Base-by-base conservation (phyloP, 2,888 invertebrate genomes). In the Theristus sp. region DNA sequence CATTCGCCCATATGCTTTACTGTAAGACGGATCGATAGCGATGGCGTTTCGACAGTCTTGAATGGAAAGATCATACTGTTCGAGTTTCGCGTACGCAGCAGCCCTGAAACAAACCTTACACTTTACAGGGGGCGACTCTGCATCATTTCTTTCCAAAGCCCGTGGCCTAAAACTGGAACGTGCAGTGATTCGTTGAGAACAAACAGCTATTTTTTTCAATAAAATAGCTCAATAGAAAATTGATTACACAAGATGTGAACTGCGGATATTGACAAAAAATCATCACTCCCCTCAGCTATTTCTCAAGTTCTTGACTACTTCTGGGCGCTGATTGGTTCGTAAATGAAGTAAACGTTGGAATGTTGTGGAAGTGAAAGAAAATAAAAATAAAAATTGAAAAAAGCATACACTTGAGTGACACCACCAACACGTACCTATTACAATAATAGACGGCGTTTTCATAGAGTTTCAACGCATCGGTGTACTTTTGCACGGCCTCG, bases 391-490 rank as follows among this genome's bases (percentile, higher is more conserved):
- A n/a, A n/a, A n/a, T n/a, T n/a, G n/a, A n/a, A 17, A 22, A 54
- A n/a, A n/a, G n/a, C n/a, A n/a, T n/a, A n/a, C n/a, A n/a, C n/a
- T n/a, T n/a, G n/a, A n/a, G n/a, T n/a, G n/a, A n/a, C n/a, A n/a
- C n/a, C n/a, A n/a, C n/a, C n/a, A n/a, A n/a, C n/a, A n/a, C 63
- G 59, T 66, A 79, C 79, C 80, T 83, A 75, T 98, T 98, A 75
- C 94, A 93, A 75, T 87, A 96, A 77, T 86, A 96, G 31, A 96
- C 88, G 0, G 94, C 85, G 78, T 94, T 94, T 64, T 82, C 81
- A 28, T 84, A 83, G 61, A 89, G 78, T 68, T 84, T 81, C 65
- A 98, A 88, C 20, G 96, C 94, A 68, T 87, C 85, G 64, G 87
- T 82, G 74, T 94, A 94, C 68, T 84, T 83, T 22, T 82, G 81